Conservation (phyloP, 35 echinoderm and acorn worm genomes). For the Ophioderma brevispina region DNA sequence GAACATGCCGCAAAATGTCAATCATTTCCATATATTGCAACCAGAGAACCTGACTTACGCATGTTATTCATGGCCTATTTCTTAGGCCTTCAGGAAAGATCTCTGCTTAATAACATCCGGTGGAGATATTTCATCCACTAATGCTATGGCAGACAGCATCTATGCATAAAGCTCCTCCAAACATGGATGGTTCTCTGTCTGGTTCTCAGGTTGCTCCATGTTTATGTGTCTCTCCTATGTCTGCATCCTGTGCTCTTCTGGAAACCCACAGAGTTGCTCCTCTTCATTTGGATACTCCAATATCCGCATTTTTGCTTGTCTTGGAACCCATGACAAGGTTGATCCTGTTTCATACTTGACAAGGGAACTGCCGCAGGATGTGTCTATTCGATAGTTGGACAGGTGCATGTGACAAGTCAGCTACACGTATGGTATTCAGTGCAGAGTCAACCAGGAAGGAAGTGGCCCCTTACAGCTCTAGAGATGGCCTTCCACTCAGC, state of each 20-base stretch:
- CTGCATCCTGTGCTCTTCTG: no score
- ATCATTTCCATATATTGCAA: conserved; percentile 68
- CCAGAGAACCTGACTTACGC: conserved; percentile 43
- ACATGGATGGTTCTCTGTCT: no score
- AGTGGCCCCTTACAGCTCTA: conserved; percentile 51
- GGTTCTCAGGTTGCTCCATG: no score
- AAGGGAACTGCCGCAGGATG: neutral
- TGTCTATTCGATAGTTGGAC: neutral
- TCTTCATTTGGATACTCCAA: no score
- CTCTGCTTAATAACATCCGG: neutral
- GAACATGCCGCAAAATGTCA: conserved; percentile 34
- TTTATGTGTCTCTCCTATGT: no score
- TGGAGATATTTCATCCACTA: neutral
- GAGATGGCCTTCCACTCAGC: neutral
- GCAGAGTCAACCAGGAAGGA: conserved; percentile 47
- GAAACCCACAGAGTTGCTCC: no score
- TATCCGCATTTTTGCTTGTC: no score
- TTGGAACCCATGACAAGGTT: no score
- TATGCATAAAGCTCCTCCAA: neutral
- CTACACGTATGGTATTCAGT: neutral
- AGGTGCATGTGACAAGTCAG: neutral
- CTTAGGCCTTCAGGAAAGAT: neutral
- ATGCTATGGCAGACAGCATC: neutral
- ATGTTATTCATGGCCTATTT: neutral
- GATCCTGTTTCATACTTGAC: no score